Percentiles rank a stretch among this genome's conserved stretches.
These are phyloP conservation scores for Pollenia griseotomentosa DNA, from an alignment of 2,888 invertebrate species.

Conservation along the genomic window DNA sequence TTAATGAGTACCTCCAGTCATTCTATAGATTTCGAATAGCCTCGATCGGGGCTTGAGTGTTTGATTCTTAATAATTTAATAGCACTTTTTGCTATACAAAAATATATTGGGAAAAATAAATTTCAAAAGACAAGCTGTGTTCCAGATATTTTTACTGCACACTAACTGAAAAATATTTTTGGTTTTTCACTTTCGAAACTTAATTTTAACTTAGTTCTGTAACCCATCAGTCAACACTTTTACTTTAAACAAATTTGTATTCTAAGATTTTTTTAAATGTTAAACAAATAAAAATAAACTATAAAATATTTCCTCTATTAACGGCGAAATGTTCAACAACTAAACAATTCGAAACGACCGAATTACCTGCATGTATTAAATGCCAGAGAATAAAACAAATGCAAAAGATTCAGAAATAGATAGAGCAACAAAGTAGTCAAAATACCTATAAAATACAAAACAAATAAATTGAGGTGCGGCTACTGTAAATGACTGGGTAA, in stretches of 20 bases:
- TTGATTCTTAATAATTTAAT: too few relatives aligned
- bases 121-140: too few relatives aligned
- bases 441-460: neutral
- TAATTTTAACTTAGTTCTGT: slow-evolving; percentile 6
- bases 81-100: too few relatives aligned
- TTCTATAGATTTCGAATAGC: too few relatives aligned
- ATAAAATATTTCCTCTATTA: slow-evolving; percentile 27
- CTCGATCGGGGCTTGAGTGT: too few relatives aligned
- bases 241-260: slow-evolving; percentile 25
- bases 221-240: slow-evolving; percentile 36
- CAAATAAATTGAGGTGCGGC: neutral
- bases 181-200: neutral
- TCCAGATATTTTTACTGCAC: too few relatives aligned
- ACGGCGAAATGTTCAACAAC: slow-evolving; percentile 53
- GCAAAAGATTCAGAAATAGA: slow-evolving; percentile 15
- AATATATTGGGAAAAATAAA: too few relatives aligned
- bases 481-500: too few relatives aligned
- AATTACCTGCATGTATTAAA: slow-evolving; percentile 61
- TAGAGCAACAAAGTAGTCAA: neutral
- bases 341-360: slow-evolving; percentile 44
- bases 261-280: slow-evolving; percentile 39
- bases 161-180: too few relatives aligned
- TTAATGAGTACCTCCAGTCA: too few relatives aligned
- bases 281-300: neutral
- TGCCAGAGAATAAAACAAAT: slow-evolving; percentile 36